These are phyloP conservation scores for Cyrtorhinus lividipennis DNA, from an alignment of 1,140 invertebrate species.

Conservation along the genomic window DNA sequence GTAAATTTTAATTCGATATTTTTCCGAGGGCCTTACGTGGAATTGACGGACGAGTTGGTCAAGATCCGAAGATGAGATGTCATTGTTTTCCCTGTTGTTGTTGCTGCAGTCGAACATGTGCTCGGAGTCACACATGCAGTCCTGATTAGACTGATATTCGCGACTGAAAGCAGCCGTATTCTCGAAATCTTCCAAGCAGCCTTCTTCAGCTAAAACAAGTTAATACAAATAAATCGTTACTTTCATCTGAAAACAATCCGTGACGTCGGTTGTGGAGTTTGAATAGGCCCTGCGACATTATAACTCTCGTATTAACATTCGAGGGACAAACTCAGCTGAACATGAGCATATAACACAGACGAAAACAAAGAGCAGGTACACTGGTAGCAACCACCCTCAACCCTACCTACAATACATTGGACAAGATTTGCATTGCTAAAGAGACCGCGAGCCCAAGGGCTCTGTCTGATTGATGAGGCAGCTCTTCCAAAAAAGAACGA, in stretches of 20 bases:
- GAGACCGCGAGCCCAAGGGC: no score
- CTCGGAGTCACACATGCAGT: slow-evolving; percentile 95
- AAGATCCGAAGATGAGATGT: slow-evolving; percentile 27
- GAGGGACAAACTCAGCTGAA: no score
- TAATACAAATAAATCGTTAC: no score
- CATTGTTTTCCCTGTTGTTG: slow-evolving; percentile 5
- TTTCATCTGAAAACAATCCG: slow-evolving; percentile 12
- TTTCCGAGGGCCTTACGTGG: no score
- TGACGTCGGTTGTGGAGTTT: not conserved
- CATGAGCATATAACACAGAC: no score
- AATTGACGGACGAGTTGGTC: slow-evolving; percentile 39
- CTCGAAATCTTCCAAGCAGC: slow-evolving; percentile 83
- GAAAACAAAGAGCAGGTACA: no score
- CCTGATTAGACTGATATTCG: slow-evolving; percentile 80
- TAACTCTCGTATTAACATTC: not conserved
- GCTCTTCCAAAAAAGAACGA: no score
- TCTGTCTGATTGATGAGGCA: no score
- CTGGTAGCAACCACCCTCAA: no score
- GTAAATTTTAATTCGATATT: no score
- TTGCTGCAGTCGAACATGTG: slow-evolving; percentile 90
- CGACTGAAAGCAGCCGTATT: slow-evolving; percentile 92
- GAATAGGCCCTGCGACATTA: not conserved
- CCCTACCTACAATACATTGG: no score
- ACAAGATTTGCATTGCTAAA: no score
- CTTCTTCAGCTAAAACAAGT: slow-evolving; percentile 48